Percentiles rank a stretch among this genome's conserved stretches.
Evolutionary conservation across 2,113 vertebrate species (phyloP).

Genomic region (Chlamydotis undulata): DNA sequence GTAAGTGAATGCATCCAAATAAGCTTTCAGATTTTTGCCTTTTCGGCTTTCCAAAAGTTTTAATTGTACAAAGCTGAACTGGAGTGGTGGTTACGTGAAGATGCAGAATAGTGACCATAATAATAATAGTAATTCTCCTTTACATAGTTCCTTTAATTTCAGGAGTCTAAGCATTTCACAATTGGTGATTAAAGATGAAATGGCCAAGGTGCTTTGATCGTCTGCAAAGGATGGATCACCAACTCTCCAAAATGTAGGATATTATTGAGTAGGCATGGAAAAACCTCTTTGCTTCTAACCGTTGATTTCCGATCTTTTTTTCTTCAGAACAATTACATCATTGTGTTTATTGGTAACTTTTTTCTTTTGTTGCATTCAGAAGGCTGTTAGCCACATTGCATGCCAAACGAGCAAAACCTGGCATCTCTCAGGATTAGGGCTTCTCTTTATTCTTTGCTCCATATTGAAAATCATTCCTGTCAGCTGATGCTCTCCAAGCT

Average conservation of each 20-base stretch:
- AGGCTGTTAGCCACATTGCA: slow-evolving; percentile 26
- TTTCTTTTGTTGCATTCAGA: slow-evolving; percentile 4
- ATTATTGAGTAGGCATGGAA: background rate
- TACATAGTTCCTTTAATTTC: background rate
- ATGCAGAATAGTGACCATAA: background rate
- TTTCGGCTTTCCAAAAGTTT: background rate
- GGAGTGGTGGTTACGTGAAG: background rate
- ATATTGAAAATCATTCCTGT: slow-evolving; percentile 64
- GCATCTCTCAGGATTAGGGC: slow-evolving; percentile 36
- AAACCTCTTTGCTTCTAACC: background rate
- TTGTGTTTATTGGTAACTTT: background rate
- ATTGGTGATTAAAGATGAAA: background rate
- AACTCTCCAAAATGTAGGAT: background rate
- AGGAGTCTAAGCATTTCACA: background rate
- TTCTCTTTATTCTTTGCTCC: slow-evolving; percentile 52
- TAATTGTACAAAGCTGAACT: background rate
- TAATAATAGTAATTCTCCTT: background rate
- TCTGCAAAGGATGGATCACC: background rate
- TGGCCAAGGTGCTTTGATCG: background rate
- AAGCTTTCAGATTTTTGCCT: background rate
- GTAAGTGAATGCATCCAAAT: background rate
- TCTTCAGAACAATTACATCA: background rate
- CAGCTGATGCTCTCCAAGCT: slow-evolving; percentile 60
- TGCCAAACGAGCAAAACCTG: slow-evolving; percentile 25
- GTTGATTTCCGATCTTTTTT: background rate